Evolutionary conservation across 2,113 vertebrate species (phyloP).

Genomic region (Nothocercus julius): DNA sequence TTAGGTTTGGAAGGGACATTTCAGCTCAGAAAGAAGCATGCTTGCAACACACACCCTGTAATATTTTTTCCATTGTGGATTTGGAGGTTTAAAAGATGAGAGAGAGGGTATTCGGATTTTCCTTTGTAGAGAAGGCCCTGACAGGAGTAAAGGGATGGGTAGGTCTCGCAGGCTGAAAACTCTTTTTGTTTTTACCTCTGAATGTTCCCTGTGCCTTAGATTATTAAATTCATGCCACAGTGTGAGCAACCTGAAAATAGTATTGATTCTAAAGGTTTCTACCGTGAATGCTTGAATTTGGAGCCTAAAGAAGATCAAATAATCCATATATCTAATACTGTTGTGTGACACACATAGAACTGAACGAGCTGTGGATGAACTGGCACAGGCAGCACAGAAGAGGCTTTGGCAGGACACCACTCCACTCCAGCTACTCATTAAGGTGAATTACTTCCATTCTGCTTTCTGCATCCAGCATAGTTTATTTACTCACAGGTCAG

Average conservation of each 20-base stretch:
- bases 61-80: neutral
- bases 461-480: neutral
- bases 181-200: slow-evolving; percentile 61
- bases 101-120: slow-evolving; percentile 25
- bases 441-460: neutral
- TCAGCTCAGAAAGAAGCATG: neutral
- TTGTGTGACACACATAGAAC: neutral
- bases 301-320: neutral
- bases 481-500: neutral
- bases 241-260: slow-evolving; percentile 65
- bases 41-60: accelerated
- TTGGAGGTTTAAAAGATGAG: neutral
- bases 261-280: neutral
- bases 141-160: slow-evolving; percentile 60
- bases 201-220: slow-evolving; percentile 81
- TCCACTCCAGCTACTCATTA: neutral
- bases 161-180: slow-evolving; percentile 87
- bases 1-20: neutral
- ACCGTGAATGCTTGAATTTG: neutral
- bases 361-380: neutral
- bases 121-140: neutral
- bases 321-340: neutral
- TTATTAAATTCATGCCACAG: slow-evolving; percentile 68
- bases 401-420: neutral
- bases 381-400: neutral